Base-by-base conservation (phyloP, 1,140 invertebrate genomes). In the Melipona quadrifasciata region DNA sequence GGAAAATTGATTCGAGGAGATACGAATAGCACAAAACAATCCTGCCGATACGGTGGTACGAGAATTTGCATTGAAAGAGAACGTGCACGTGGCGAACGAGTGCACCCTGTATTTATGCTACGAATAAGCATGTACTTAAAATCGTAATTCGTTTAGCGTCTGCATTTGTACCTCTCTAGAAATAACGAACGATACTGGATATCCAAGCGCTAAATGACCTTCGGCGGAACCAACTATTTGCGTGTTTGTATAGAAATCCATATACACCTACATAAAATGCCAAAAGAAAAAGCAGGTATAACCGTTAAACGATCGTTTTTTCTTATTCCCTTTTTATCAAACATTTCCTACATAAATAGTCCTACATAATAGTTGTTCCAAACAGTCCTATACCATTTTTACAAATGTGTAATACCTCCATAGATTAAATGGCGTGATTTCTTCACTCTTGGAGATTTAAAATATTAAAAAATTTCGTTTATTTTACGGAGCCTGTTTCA, bases 191-290 rank as follows among this genome's bases (percentile, higher is more conserved):
- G 67, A 90, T 65, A 77, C 51, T 70, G 73, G 70, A 90, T 90
- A 85, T 88, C 88, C 79, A 85, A 91, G 90, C 86, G 90, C 85
- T 91, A 89, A 84, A 89, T 85, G 80, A 87, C 86, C 84, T 88
- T 91, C 87, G 85, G 83, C 87, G 90, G 91, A 94, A 94, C 92
- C 91, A 92, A 92, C 91, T 92, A 90, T 64, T 93, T 93, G 91
- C 91, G 90, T 93, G 91, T 94, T 94, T 94, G 89, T 93, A 93
- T 94, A 93, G 91, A 92, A 89, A 90, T 71, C 76, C 68, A 88
- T 89, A 89, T 89, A 89, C 85, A 90, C 86, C 87, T 88, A 84
- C 78, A 92, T 91, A 92, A 93, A 77, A 91, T 91, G 90, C 91
- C 89, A 93, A 93, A 94, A 92, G 88, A 93, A 90, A 82, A 93